Evolutionary conservation across 2,113 vertebrate species (phyloP).

Genomic region (Coptodon bakossiorum): DNA sequence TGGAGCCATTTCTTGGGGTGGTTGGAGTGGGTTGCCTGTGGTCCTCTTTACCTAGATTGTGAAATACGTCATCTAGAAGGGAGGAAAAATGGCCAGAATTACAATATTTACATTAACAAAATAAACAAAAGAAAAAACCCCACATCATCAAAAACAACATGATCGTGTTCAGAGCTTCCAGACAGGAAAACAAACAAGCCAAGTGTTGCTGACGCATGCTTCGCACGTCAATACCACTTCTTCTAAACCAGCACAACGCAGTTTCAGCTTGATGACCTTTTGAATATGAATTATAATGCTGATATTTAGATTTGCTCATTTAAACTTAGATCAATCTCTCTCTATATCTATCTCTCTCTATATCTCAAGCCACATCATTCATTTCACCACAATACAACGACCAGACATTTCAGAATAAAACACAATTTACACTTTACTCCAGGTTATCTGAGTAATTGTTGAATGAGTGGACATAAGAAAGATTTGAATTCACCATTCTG

Average conservation of each 20-base stretch:
- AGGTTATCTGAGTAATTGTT: neutral
- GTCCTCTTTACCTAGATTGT: conserved; percentile 88
- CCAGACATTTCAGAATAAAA: neutral
- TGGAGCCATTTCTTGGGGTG: conserved; percentile 82
- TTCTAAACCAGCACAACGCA: neutral
- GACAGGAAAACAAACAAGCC: neutral
- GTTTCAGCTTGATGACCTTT: neutral
- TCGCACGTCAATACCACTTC: neutral
- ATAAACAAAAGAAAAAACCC: neutral
- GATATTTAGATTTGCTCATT: neutral
- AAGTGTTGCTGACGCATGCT: neutral
- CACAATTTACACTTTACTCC: neutral
- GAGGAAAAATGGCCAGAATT: neutral
- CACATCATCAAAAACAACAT: neutral
- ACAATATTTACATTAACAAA: neutral
- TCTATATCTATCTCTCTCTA: neutral
- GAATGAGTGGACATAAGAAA: neutral
- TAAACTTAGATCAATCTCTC: neutral
- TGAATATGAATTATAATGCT: neutral
- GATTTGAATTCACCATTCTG: neutral
- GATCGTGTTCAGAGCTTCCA: neutral
- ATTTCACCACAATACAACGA: neutral
- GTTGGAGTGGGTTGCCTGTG: conserved; percentile 78
- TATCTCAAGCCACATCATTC: neutral
- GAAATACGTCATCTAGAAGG: conserved; percentile 87